Evolutionary conservation across 2,888 invertebrate genomes (phyloP).

Genomic region (Orthosia gothica): DNA sequence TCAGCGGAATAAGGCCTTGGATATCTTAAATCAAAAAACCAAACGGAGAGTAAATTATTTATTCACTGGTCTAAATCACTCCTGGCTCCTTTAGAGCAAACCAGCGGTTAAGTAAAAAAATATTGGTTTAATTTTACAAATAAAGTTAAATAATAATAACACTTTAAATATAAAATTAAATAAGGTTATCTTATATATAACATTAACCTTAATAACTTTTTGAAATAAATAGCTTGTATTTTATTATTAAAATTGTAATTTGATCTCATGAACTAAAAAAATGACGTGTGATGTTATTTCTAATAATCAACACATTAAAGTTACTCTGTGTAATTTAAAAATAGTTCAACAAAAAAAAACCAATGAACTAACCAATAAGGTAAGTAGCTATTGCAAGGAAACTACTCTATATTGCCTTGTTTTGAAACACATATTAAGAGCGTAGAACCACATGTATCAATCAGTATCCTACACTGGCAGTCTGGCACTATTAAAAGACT

Average conservation of each 20-base stretch:
- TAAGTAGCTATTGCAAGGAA: not conserved
- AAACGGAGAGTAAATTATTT: too few species aligned
- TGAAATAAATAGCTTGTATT: not conserved
- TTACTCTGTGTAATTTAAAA: not conserved
- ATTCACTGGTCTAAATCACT: too few species aligned
- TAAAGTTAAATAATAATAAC: too few species aligned
- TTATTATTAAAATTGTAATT: constrained; percentile 6
- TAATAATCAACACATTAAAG: not conserved
- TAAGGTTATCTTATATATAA: too few species aligned
- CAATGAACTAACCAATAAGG: not conserved
- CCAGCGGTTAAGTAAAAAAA: too few species aligned
- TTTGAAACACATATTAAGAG: constrained; percentile 11
- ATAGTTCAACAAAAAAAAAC: not conserved
- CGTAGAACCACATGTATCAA: not conserved
- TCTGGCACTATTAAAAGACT: too few species aligned
- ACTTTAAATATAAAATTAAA: too few species aligned
- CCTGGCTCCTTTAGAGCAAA: too few species aligned
- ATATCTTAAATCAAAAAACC: too few species aligned
- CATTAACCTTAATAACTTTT: not conserved
- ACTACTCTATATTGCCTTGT: not conserved
- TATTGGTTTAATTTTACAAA: too few species aligned
- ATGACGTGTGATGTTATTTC: not conserved
- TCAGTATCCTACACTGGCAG: too few species aligned
- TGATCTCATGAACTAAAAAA: constrained; percentile 18
- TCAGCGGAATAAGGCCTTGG: not conserved